Conservation (phyloP, 1,140 invertebrate species). For the Eulimnadia texana region DNA sequence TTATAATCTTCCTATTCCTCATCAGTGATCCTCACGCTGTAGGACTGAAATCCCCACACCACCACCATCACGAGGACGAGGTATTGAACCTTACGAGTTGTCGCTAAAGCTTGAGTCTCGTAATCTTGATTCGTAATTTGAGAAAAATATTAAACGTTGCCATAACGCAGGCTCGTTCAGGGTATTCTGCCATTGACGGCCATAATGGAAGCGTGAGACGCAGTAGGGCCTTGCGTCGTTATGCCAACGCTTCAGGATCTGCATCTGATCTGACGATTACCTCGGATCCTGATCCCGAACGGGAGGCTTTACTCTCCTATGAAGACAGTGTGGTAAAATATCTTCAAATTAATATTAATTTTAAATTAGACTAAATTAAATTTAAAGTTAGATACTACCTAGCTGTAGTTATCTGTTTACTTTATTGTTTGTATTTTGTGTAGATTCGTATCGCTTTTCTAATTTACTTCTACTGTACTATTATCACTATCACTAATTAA, state of each 20-base stretch:
- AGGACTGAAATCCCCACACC: slow-evolving; percentile 36
- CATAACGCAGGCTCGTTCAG: neutral
- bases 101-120: too few species aligned
- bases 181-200: neutral
- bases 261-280: neutral
- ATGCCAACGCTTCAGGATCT: slow-evolving; percentile 3
- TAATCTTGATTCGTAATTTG: too few species aligned
- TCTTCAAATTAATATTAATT: too few species aligned
- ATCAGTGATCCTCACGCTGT: slow-evolving; percentile 62
- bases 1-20: slow-evolving; percentile 73
- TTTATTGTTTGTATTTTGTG: neutral
- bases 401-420: too few species aligned
- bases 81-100: too few species aligned
- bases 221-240: neutral
- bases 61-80: slow-evolving; percentile 16
- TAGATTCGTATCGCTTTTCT: too few species aligned
- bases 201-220: neutral
- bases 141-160: too few species aligned
- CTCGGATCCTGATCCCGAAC: neutral
- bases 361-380: too few species aligned
- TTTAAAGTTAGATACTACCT: too few species aligned
- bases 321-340: slow-evolving; percentile 9
- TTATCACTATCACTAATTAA: neutral
- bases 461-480: too few species aligned
- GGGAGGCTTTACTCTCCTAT: neutral